A percentile compares a stretch with the other conserved stretches of the same genome.
These are phyloP conservation scores for Misgurnus anguillicaudatus DNA, from an alignment of 2,113 vertebrate genomes.

Conservation along the genomic window DNA sequence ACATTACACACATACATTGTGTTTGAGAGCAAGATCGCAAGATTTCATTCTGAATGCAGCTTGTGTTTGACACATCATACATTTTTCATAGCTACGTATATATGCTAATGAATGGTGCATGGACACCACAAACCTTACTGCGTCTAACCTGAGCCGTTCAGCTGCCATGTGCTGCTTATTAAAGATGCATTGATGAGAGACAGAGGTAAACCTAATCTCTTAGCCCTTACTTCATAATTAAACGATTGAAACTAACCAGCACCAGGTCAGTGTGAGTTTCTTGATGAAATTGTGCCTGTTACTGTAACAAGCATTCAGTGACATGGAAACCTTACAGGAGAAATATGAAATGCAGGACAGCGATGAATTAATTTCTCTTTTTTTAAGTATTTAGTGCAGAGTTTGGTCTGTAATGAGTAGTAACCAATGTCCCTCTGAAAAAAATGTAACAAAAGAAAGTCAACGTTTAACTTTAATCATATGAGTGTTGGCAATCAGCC, in stretches of 20 bases:
- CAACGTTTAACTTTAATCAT: too few relatives aligned
- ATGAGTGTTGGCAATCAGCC: neutral
- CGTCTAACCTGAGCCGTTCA: constrained; percentile 15
- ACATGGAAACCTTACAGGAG: too few relatives aligned
- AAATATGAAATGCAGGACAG: too few relatives aligned
- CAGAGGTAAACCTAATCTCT: constrained; percentile 66
- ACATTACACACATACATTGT: too few relatives aligned
- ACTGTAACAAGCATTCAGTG: neutral
- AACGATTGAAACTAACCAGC: constrained; percentile 29
- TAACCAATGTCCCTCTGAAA: too few relatives aligned
- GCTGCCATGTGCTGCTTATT: constrained; percentile 56
- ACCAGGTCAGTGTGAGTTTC: neutral
- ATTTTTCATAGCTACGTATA: constrained; percentile 1
- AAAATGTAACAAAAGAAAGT: neutral
- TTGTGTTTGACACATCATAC: neutral
- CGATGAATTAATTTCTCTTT: too few relatives aligned
- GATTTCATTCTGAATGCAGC: neutral
- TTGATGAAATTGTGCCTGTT: neutral
- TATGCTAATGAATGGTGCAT: neutral
- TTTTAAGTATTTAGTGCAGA: too few relatives aligned
- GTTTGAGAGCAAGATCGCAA: too few relatives aligned
- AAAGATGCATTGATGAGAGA: constrained; percentile 66
- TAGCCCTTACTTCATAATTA: constrained; percentile 69
- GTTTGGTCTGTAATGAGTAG: too few relatives aligned
- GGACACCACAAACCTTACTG: constrained; percentile 5